These are phyloP conservation scores for Tetragonula clypearis DNA, from an alignment of 1,140 invertebrate species.

Conservation along the genomic window DNA sequence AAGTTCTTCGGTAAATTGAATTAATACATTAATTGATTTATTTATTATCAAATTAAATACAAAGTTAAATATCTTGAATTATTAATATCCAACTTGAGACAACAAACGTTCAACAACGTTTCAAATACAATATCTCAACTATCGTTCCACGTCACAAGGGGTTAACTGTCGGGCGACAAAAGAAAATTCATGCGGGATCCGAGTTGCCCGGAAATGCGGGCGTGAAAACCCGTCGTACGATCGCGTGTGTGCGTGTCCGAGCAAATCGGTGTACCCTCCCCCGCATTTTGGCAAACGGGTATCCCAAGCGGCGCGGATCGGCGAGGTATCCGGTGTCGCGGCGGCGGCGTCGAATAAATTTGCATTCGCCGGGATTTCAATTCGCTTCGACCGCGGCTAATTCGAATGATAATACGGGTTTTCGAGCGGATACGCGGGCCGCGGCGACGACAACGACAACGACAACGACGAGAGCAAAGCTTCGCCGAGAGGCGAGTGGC, in stretches of 20 bases:
- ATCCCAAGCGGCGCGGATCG: conserved; percentile 2
- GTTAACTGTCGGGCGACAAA: not conserved
- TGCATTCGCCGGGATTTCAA: conserved; percentile 53
- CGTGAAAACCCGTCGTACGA: conserved; percentile 53
- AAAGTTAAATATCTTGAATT: too few species aligned
- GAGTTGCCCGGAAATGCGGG: conserved; percentile 48
- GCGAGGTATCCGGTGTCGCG: not conserved
- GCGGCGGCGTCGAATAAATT: conserved; percentile 45
- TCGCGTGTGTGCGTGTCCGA: not conserved
- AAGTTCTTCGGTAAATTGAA: too few species aligned
- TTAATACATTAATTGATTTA: too few species aligned
- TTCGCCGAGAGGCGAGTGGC: not conserved
- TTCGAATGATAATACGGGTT: conserved; percentile 54
- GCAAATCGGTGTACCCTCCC: not conserved
- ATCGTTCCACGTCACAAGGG: not conserved
- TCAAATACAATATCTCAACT: not conserved
- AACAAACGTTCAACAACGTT: too few species aligned
- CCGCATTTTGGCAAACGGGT: not conserved
- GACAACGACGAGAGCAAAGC: not conserved
- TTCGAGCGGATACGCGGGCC: conserved; percentile 12
- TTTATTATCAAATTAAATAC: too few species aligned
- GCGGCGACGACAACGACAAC: too few species aligned
- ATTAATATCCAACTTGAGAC: too few species aligned
- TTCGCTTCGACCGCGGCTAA: conserved; percentile 39
- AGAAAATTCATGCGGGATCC: not conserved